Evolutionary conservation across 2,888 invertebrate species (phyloP).

Genomic region (Polydrusus cervinus): DNA sequence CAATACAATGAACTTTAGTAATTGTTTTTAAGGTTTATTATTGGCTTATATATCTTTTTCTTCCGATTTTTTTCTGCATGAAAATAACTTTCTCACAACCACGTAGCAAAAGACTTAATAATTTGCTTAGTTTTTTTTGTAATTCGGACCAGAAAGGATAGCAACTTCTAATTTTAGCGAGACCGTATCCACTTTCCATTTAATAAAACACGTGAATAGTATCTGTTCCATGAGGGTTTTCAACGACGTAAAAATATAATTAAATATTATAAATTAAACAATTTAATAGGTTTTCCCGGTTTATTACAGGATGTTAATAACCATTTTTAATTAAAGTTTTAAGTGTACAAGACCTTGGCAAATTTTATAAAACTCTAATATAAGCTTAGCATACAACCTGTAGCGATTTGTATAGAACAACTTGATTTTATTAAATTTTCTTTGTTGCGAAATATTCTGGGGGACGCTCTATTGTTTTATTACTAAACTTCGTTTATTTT

Average conservation of each 20-base stretch:
- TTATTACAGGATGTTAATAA: conserved; percentile 14
- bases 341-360: conserved; percentile 4
- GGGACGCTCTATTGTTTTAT: neutral
- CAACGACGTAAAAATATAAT: neutral
- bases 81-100: no score
- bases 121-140: no score
- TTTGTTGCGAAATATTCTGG: neutral
- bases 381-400: conserved; percentile 14
- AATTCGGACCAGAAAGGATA: no score
- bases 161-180: no score
- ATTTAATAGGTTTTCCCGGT: neutral
- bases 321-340: conserved; percentile 11
- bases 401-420: conserved; percentile 1
- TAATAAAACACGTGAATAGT: neutral
- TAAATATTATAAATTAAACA: neutral
- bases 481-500: neutral
- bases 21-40: no score
- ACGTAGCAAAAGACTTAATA: no score
- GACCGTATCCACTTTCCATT: no score
- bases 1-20: no score
- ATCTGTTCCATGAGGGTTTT: neutral
- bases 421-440: conserved; percentile 12
- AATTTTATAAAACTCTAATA: conserved; percentile 17
- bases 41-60: no score
- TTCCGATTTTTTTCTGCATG: no score